Evolutionary conservation across 2,888 invertebrate genomes (phyloP).

Genomic region (Horisme vitalbata): DNA sequence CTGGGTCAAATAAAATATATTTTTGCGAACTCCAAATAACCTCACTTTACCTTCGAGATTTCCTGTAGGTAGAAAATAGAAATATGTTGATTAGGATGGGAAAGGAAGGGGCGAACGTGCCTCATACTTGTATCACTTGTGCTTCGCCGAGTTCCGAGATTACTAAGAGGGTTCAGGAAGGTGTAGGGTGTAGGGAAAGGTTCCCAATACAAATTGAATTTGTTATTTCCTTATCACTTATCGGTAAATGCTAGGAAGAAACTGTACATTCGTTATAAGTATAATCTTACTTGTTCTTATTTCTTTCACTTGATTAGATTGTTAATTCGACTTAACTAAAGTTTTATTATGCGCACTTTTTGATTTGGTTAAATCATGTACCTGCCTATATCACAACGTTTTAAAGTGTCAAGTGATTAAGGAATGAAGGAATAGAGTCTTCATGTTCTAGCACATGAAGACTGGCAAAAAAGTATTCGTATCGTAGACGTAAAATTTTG

Average conservation of each 20-base stretch:
- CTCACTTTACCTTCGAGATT: slow-evolving; percentile 39
- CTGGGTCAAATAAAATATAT: slow-evolving; percentile 43
- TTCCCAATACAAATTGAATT: slow-evolving; percentile 31
- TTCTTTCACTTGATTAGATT: not conserved
- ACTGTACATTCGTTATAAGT: not conserved
- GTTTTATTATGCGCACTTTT: too few relatives aligned
- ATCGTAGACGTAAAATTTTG: too few relatives aligned
- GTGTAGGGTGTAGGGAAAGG: slow-evolving; percentile 20
- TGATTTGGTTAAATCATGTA: too few relatives aligned
- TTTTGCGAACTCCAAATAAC: slow-evolving; percentile 47
- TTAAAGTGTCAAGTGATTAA: too few relatives aligned
- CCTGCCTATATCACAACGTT: too few relatives aligned
- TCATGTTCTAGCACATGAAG: too few relatives aligned
- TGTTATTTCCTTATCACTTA: slow-evolving; percentile 31
- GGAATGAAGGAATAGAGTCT: too few relatives aligned
- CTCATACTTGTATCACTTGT: slow-evolving; percentile 36
- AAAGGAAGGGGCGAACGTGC: slow-evolving; percentile 38
- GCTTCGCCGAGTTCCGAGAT: slow-evolving; percentile 39
- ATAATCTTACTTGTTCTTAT: not conserved
- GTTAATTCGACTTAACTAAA: too few relatives aligned
- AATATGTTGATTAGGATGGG: slow-evolving; percentile 46
- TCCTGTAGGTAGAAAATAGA: slow-evolving; percentile 40
- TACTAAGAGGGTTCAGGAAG: slow-evolving; percentile 34
- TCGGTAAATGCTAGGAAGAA: slow-evolving; percentile 18
- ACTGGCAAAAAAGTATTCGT: too few relatives aligned